Evolutionary conservation across 2,113 vertebrate species (phyloP).

Genomic region (Gallinago jamesoni): DNA sequence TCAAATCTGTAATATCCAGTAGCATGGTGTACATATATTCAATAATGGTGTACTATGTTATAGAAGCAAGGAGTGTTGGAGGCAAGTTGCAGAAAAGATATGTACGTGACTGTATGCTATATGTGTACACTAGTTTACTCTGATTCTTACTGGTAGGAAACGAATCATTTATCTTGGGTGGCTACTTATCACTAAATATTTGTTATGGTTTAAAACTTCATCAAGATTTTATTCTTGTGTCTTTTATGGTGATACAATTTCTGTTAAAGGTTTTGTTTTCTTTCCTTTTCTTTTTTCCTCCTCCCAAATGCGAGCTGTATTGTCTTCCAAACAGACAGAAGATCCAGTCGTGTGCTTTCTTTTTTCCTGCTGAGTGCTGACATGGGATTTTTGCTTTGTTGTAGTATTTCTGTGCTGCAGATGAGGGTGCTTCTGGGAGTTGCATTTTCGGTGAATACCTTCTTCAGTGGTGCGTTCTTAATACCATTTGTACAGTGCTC

Average conservation of each 20-base stretch:
- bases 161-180: background rate
- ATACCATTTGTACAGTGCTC: background rate
- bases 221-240: background rate
- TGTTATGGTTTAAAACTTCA: background rate
- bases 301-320: background rate
- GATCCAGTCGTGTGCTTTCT: background rate
- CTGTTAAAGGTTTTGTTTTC: background rate
- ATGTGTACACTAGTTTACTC: background rate
- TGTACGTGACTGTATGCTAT: background rate
- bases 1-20: background rate
- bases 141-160: background rate
- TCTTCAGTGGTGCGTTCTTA: slow-evolving; percentile 15
- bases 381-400: background rate
- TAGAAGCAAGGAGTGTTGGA: background rate
- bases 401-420: background rate
- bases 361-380: background rate
- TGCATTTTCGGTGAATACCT: background rate
- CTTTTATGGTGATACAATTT: background rate
- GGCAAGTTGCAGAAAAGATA: background rate
- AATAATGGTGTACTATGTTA: background rate
- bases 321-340: background rate
- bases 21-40: background rate
- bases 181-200: background rate
- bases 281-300: background rate
- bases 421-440: background rate